Evolutionary conservation across 2,797 vertebrate genomes (phyloP).

Genomic region (Eulemur coronatus): DNA sequence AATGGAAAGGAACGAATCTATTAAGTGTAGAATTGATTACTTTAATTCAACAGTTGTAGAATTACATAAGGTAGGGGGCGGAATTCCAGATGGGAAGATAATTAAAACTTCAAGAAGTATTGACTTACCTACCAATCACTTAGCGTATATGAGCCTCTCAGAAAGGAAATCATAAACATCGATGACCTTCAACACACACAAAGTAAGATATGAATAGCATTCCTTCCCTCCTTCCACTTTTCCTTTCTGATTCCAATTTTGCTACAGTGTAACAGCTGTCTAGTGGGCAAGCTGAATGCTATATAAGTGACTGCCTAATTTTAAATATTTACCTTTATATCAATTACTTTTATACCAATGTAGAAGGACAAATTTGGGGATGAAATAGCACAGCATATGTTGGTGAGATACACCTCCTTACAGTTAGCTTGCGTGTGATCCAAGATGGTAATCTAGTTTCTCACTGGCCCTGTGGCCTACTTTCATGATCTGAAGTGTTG

Average conservation of each 20-base stretch:
- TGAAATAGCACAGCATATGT: background rate
- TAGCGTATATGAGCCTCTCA: background rate
- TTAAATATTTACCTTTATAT: background rate
- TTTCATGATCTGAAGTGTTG: background rate
- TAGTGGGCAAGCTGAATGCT: background rate
- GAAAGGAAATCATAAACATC: background rate
- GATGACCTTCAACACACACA: background rate
- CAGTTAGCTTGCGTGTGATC: background rate
- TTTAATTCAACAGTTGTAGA: background rate
- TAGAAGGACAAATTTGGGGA: background rate
- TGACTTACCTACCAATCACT: background rate
- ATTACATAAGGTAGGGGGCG: background rate
- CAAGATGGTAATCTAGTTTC: background rate
- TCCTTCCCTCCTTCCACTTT: background rate
- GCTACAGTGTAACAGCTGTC: background rate
- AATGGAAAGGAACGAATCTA: background rate
- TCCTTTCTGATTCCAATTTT: background rate
- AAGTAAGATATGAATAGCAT: background rate
- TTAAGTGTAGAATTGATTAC: background rate
- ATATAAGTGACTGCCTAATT: background rate
- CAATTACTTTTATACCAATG: background rate
- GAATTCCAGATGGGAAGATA: background rate
- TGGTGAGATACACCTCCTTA: background rate
- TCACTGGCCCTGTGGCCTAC: background rate
- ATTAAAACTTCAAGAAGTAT: background rate